Base-by-base conservation (phyloP, 2,888 invertebrate species). In the Trachelus tabidus region DNA sequence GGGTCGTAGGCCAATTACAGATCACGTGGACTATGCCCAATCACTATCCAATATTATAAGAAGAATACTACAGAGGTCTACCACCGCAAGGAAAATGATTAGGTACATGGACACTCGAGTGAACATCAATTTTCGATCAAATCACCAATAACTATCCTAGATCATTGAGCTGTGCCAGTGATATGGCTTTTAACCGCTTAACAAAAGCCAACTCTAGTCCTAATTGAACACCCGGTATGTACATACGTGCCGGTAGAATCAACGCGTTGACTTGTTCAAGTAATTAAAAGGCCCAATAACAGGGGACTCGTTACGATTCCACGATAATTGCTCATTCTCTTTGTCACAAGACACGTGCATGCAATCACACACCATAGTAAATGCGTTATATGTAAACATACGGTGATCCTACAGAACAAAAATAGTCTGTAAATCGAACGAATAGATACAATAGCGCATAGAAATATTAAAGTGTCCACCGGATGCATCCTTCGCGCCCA, bases 261-360 rank as follows among this genome's bases (percentile, higher is more conserved):
- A 56, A 23, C 56, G 56, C 56, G 56, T 56, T 68, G 75, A 75
- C 35, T 71, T 78, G 69, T 34, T 33, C 68, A 77, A 79, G 83
- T 81, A 84, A 86, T 86, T 87, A 85, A 85, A 78, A 82, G 75
- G 77, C 75, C 80, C 77, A 79, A 83, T 80, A 84, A 75, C 69
- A 79, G 77, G 75, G 68, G 35, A 69, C 82, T 79, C 81, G 81
- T 83, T 83, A 82, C 81, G 79, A 84, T 85, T 85, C 84, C 85
- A 76, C 79, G 81, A 82, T 86, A 86, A 86, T 85, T 84, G 81
- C 85, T 83, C 81, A 80, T 56, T 56, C 56, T 56, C 56, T 56
- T 56, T 23, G 23, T 56, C 56, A 6, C 31, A 31, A 11, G 30
- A 34, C 31, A 71, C 71, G 33, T 31, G 12, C 71, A 71, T 12